phyloP scores from a whole-genome alignment of 2,797 vertebrate genomes.

The Synanceia verrucosa region DNA sequence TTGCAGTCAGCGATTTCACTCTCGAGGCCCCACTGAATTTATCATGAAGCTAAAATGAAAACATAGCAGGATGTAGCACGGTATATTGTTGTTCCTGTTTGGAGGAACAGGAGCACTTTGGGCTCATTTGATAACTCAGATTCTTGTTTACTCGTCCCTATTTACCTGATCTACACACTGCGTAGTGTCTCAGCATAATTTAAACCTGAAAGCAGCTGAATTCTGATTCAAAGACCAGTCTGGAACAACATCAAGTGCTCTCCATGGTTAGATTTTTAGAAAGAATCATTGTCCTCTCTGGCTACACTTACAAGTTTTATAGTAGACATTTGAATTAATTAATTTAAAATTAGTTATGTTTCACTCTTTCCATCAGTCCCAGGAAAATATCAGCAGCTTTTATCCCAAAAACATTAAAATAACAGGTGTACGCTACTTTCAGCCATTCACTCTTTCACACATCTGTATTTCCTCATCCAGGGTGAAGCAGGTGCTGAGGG shows the following conservation, averaged over 20 bases:
- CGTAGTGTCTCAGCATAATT: constrained; percentile 18
- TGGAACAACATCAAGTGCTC: constrained; percentile 3
- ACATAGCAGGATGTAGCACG: not conserved
- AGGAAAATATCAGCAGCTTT: not conserved
- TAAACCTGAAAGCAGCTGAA: constrained; percentile 21
- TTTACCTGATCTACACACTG: not conserved
- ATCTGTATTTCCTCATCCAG: constrained; percentile 66
- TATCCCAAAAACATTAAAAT: not conserved
- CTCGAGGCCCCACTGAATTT: not conserved
- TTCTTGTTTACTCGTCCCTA: constrained; percentile 17
- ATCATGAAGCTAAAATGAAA: not conserved
- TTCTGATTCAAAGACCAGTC: constrained; percentile 14
- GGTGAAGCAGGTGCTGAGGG: constrained; percentile 94
- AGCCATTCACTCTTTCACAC: not conserved
- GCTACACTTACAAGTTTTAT: not conserved
- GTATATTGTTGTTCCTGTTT: not conserved
- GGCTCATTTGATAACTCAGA: constrained; percentile 17
- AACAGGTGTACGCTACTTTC: not conserved
- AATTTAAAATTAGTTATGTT: not conserved
- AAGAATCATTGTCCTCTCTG: not conserved
- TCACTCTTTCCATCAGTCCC: not conserved
- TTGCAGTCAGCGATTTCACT: not conserved
- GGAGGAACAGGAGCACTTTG: not conserved
- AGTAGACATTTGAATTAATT: too few species aligned
- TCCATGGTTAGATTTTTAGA: not conserved